Conservation (phyloP, 2,797 vertebrate species). For the Glossophaga mutica region DNA sequence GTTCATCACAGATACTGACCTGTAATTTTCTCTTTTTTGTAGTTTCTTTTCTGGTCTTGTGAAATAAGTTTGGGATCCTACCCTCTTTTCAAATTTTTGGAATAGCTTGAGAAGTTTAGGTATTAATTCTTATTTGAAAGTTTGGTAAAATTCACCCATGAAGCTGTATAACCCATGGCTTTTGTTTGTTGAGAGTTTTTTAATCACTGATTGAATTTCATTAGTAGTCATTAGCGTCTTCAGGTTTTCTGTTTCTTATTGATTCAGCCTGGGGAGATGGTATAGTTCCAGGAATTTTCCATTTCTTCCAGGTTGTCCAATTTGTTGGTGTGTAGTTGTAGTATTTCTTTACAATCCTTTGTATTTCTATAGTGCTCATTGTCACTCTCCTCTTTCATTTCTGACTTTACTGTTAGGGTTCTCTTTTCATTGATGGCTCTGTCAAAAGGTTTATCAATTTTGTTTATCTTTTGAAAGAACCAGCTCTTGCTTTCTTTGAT, state of each 20-base stretch:
- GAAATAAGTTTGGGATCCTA: not conserved
- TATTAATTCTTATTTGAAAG: not conserved
- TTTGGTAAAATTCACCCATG: not conserved
- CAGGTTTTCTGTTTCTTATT: not conserved
- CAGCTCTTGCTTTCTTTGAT: not conserved
- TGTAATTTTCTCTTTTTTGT: not conserved
- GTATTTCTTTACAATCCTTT: not conserved
- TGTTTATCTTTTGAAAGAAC: not conserved
- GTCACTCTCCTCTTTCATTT: not conserved
- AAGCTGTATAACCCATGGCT: not conserved
- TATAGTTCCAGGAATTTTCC: not conserved
- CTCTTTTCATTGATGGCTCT: not conserved
- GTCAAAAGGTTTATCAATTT: not conserved
- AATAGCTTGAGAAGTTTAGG: not conserved
- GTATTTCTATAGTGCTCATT: not conserved
- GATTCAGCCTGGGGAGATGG: not conserved
- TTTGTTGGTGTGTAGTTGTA: not conserved
- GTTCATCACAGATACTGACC: not conserved
- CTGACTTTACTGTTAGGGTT: not conserved
- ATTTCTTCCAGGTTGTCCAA: not conserved
- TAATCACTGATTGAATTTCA: not conserved
- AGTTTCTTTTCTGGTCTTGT: not conserved
- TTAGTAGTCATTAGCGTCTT: not conserved
- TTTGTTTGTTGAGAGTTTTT: not conserved
- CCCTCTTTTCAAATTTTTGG: not conserved